Base-by-base conservation (phyloP, 2,797 vertebrate species). In the Phataginus tricuspis region DNA sequence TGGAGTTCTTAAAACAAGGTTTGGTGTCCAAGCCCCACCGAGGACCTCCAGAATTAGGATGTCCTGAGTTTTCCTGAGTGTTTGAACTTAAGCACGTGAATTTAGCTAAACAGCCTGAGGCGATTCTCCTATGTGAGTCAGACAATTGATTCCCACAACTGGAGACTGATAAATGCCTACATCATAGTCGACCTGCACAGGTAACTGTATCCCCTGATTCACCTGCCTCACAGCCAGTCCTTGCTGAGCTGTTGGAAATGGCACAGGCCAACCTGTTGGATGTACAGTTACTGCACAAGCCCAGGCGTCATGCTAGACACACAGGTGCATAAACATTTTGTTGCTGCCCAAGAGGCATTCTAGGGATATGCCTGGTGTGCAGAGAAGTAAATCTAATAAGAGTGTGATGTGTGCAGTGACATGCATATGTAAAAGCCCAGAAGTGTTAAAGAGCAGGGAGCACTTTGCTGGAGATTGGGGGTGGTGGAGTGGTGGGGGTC, bases 351-450 rank as follows among this genome's bases (percentile, higher is more conserved):
- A 4, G 42, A 19, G 45, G 13, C 34, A 4, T 45, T 39, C 34
- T 34, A 15, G 55, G 55, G 1, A 2, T 15, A 0, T 16, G 34
- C 0, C 2, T 9, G 8, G 7, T 4, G 21, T 2, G 5, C 5
- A 10, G 61, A 69, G 42, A 74, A 12, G 12, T 0, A n/a, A 49
- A 16, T 25, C 4, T 25, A 31, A 29, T 12, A 15, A 7, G 0
- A 21, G 2, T 27, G 25, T 91, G 34, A 16, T 31, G 3, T 27
- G 53, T 64, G 19, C 25, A 64, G 74, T n/a, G n/a, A 51, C 11
- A 16, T 12, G 5, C 0, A 13, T 34, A 15, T 16, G 3, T n/a
- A 13, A 80, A 74, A 31, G 14, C 2, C 34, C 55, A 53, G 3
- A 77, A 31, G 25, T 34, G 37, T 74, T 63, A 23, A 75, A 19